Evolutionary conservation across 2,888 invertebrate species (phyloP).

Genomic region (Diabrotica balteata): DNA sequence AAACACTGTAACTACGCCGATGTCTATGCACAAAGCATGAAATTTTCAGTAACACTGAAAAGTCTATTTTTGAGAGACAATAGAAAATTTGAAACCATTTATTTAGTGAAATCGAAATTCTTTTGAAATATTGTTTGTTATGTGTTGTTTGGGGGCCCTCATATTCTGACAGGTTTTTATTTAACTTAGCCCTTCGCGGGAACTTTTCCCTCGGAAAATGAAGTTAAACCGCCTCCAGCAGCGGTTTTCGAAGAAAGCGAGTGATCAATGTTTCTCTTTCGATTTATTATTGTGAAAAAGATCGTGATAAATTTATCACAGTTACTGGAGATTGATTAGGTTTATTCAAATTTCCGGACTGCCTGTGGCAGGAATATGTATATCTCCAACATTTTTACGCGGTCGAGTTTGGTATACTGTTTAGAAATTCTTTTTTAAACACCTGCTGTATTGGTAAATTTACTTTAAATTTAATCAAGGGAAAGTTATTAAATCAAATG

Average conservation of each 20-base stretch:
- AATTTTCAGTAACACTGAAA: background rate
- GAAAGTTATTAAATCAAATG: too few relatives aligned
- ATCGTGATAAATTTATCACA: slow-evolving; percentile 19
- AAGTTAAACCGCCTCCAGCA: slow-evolving; percentile 21
- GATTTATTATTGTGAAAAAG: slow-evolving; percentile 17
- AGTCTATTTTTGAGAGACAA: background rate
- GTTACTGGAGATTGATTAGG: slow-evolving; percentile 18
- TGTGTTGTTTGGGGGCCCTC: slow-evolving; percentile 6
- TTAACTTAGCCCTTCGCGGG: slow-evolving; percentile 6
- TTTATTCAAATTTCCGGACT: background rate
- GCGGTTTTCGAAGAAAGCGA: slow-evolving; percentile 13
- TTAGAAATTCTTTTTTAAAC: too few relatives aligned
- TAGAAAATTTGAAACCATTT: background rate
- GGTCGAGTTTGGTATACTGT: too few relatives aligned
- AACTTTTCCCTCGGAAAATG: slow-evolving; percentile 12
- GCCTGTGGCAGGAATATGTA: too few relatives aligned
- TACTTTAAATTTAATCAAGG: too few relatives aligned
- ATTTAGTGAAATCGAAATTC: slow-evolving; percentile 2
- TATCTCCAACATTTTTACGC: too few relatives aligned
- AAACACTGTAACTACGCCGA: too few relatives aligned
- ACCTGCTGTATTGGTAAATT: too few relatives aligned
- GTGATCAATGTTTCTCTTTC: slow-evolving; percentile 27
- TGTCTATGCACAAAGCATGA: too few relatives aligned
- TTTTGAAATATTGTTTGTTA: slow-evolving; percentile 14
- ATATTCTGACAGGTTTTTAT: slow-evolving; percentile 23